These are phyloP conservation scores for Phalacrocorax brasilianus DNA, from an alignment of 2,113 vertebrate genomes.

Conservation along the genomic window DNA sequence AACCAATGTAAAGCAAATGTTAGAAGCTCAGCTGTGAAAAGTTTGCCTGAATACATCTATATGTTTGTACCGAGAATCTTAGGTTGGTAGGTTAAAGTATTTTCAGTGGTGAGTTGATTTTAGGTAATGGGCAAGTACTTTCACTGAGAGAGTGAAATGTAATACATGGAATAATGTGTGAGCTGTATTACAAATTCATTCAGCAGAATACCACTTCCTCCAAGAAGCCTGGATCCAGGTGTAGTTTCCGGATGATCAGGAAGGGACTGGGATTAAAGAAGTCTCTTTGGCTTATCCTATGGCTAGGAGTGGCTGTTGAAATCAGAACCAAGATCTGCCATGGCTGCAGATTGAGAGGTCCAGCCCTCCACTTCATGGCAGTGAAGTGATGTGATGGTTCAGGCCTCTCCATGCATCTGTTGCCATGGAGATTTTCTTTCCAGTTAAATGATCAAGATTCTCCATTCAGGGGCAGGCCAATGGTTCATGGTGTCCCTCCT, in stretches of 20 bases:
- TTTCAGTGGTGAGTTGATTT: neutral
- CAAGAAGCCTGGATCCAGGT: neutral
- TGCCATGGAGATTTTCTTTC: constrained; percentile 21
- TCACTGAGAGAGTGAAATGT: neutral
- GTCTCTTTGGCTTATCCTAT: neutral
- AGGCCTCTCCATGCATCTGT: neutral
- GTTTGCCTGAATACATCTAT: neutral
- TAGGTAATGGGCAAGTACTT: neutral
- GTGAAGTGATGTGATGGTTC: neutral
- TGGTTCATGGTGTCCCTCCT: accelerated
- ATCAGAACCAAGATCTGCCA: neutral
- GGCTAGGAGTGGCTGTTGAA: neutral
- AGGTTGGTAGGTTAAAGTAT: neutral
- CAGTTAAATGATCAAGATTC: neutral
- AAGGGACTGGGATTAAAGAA: neutral
- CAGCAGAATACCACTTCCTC: neutral
- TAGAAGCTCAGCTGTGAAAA: neutral
- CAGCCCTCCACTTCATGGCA: neutral
- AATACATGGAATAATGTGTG: neutral
- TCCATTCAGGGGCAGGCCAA: neutral
- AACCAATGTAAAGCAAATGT: neutral
- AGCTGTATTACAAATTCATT: neutral
- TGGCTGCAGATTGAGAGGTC: accelerated
- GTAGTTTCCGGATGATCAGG: neutral
- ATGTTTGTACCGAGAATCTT: neutral